Base-by-base conservation (phyloP, 2,113 vertebrate genomes). In the Calypte anna region DNA sequence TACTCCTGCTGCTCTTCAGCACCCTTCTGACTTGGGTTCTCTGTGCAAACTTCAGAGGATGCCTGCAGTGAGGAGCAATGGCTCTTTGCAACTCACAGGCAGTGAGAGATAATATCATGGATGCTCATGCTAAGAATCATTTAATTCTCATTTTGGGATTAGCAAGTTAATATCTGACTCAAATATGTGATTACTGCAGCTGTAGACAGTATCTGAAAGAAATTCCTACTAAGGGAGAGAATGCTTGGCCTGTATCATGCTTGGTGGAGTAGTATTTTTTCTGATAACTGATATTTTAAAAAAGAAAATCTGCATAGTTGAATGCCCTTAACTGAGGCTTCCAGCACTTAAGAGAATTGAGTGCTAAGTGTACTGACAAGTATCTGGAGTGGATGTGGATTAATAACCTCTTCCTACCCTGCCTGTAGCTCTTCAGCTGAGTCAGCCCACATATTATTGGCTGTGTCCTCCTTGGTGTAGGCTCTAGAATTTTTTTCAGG, bases 351-450 rank as follows among this genome's bases (percentile, higher is more conserved):
- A 50, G 27, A 87, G 66, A 87, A 73, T 22, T 51, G 78, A 51
- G 11, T 84, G 89, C 90, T 38, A 87, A 95, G 78, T 88, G 38
- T 66, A 3, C 59, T 66, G 67, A 80, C 53, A 86, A 51, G 91
- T 76, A 87, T 85, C 46, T 92, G 91, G 81, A 94, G 81, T 86
- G 81, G 57, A 76, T 79, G n/a, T 91, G 88, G 74, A 79, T 88
- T 89, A 84, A 62, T 82, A 63, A 82, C 33, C 55, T 88, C 79
- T 91, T 78, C 59, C 70, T 84, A 54, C 20, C 2, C 19, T 91
- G 84, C 50, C 58, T 92, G 30, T 9, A 33, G 57, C 54, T 85
- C 40, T 87, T 85, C 48, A 90, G 23, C 54, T 50, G 58, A 69
- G 72, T 73, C 24, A 18, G 6, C 76, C 40, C 24, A 25, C 21